Percentiles rank a stretch among this genome's conserved stretches.
phyloP scores from a whole-genome alignment of 1,140 invertebrate species.

The Magallana ariakensis region DNA sequence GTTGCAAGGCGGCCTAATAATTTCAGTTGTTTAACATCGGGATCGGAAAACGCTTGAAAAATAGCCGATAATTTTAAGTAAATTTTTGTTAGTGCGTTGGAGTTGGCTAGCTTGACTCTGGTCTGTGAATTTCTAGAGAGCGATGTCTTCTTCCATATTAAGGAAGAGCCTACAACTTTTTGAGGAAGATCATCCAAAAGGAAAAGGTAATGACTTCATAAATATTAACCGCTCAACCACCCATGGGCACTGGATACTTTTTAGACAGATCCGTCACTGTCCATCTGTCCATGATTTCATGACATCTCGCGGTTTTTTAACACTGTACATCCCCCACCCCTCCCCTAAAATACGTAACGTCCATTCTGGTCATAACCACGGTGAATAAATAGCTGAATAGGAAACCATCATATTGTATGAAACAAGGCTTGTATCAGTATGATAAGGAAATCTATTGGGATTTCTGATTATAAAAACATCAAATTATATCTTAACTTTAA shows the following conservation, averaged over 20 bases:
- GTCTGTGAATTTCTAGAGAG: too few species aligned
- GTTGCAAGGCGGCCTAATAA: too few species aligned
- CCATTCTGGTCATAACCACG: neutral
- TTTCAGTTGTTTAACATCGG: too few species aligned
- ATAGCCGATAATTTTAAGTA: too few species aligned
- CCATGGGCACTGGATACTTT: too few species aligned
- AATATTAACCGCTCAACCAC: neutral
- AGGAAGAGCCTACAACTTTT: slow-evolving; percentile 5
- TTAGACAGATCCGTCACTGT: neutral
- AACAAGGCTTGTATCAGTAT: neutral
- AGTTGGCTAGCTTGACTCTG: too few species aligned
- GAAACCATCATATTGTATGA: too few species aligned
- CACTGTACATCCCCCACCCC: neutral
- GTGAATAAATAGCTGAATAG: too few species aligned
- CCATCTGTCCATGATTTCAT: neutral
- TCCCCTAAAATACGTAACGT: neutral
- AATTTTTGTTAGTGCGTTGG: too few species aligned
- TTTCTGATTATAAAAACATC: neutral
- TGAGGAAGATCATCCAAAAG: neutral
- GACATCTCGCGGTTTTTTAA: neutral
- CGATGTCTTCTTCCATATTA: slow-evolving; percentile 15
- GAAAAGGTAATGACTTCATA: neutral
- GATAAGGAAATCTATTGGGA: neutral
- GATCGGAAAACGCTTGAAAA: too few species aligned
- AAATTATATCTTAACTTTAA: neutral